Evolutionary conservation across 2,113 vertebrate genomes (phyloP).

Genomic region (Caloenas nicobarica): DNA sequence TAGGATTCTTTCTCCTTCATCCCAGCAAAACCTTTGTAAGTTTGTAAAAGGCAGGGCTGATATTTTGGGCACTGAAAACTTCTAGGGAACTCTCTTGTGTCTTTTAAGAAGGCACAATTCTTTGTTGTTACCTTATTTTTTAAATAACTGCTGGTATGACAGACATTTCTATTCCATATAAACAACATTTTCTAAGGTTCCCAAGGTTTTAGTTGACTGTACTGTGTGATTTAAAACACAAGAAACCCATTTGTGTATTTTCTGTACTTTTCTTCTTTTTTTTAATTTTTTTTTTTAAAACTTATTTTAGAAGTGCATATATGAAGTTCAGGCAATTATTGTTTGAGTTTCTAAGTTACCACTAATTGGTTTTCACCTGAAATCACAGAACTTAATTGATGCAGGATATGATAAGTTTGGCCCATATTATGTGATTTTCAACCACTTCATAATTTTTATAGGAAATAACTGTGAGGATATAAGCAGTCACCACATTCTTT

Average conservation of each 20-base stretch:
- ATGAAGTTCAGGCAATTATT: background rate
- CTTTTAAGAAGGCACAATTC: background rate
- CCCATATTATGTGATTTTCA: background rate
- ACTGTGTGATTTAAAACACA: background rate
- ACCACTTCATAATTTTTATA: background rate
- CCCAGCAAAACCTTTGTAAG: background rate
- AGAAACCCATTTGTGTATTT: background rate
- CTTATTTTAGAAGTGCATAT: background rate
- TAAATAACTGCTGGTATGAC: background rate
- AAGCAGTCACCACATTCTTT: slow-evolving; percentile 14
- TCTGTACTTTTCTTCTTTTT: background rate
- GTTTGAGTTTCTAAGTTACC: background rate
- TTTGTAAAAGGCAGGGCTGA: background rate
- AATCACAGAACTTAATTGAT: slow-evolving; percentile 5
- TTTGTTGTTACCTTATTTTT: background rate
- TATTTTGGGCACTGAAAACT: background rate
- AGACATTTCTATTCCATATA: background rate
- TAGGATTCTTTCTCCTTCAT: background rate
- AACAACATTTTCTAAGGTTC: background rate
- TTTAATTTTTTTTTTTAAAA: too few species aligned
- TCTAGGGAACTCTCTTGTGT: background rate
- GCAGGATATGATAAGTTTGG: background rate
- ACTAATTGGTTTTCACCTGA: background rate
- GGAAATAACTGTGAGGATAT: background rate
- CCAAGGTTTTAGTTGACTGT: background rate